phyloP scores from a whole-genome alignment of 2,113 vertebrate genomes.

The Phycodurus eques region DNA sequence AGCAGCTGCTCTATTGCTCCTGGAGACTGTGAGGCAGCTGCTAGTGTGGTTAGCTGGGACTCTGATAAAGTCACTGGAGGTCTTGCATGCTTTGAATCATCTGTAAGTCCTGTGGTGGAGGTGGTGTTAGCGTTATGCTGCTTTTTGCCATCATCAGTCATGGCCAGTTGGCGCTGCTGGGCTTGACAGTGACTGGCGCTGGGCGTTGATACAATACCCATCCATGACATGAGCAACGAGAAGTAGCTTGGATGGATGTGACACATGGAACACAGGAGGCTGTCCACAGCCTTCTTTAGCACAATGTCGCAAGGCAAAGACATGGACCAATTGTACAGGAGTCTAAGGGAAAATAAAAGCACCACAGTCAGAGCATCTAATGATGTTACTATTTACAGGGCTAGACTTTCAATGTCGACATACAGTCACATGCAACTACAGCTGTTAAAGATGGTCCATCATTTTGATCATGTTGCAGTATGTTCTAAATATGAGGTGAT shows the following conservation, averaged over 20 bases:
- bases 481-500: too few relatives aligned
- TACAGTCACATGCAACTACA: too few relatives aligned
- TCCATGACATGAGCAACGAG: constrained; percentile 97
- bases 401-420: neutral
- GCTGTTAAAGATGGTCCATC: too few relatives aligned
- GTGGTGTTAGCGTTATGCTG: constrained; percentile 77
- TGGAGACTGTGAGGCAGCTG: constrained; percentile 92
- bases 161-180: constrained; percentile 87
- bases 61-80: constrained; percentile 85
- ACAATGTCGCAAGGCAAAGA: constrained; percentile 93
- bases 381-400: neutral
- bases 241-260: constrained; percentile 97
- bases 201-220: constrained; percentile 85
- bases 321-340: constrained; percentile 97
- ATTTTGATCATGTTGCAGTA: too few relatives aligned
- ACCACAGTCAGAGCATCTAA: neutral
- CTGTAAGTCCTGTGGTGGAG: constrained; percentile 80
- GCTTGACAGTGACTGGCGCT: constrained; percentile 76
- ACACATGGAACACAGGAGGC: constrained; percentile 96
- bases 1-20: constrained; percentile 93
- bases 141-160: constrained; percentile 98
- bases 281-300: constrained; percentile 98
- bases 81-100: constrained; percentile 93
- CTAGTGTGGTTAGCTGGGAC: constrained; percentile 90
- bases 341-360: constrained; percentile 64